phyloP scores from a whole-genome alignment of 2,888 invertebrate species.

The Hirudinaria manillensis region DNA sequence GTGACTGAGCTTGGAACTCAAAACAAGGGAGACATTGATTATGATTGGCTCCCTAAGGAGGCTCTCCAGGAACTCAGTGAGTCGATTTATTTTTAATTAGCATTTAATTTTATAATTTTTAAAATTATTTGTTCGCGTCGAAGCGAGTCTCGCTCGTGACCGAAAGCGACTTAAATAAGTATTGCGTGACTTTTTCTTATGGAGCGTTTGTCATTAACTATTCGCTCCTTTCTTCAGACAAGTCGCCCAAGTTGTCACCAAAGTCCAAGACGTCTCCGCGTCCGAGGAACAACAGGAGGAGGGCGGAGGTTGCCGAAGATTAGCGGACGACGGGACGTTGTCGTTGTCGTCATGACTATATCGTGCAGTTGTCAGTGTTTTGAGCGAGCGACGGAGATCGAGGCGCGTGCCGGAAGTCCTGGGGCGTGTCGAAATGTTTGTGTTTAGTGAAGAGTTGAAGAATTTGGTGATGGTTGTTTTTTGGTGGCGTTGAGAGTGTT shows the following conservation, averaged over 20 bases:
- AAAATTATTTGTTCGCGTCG: background rate
- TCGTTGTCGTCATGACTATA: too few relatives aligned
- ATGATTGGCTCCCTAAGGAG: slow-evolving; percentile 94
- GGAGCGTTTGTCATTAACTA: background rate
- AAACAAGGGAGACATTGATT: slow-evolving; percentile 79
- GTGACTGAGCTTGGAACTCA: slow-evolving; percentile 78
- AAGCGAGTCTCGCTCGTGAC: background rate
- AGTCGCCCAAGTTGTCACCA: slow-evolving; percentile 50
- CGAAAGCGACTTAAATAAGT: slow-evolving; percentile 11
- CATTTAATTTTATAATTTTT: background rate
- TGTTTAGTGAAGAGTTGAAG: too few relatives aligned
- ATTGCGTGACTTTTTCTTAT: background rate
- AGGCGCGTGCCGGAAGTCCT: too few relatives aligned
- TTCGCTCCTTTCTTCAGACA: slow-evolving; percentile 42
- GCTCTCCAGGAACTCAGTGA: slow-evolving; percentile 49
- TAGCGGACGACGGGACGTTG: too few relatives aligned
- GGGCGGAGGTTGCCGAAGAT: too few relatives aligned
- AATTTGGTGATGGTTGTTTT: too few relatives aligned
- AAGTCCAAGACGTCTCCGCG: slow-evolving; percentile 32
- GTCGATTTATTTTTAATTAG: slow-evolving; percentile 36
- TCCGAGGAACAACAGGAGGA: slow-evolving; percentile 30
- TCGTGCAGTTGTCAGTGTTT: too few relatives aligned
- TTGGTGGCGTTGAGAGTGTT: too few relatives aligned
- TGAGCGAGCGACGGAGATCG: too few relatives aligned
- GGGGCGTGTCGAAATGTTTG: too few relatives aligned